Base-by-base conservation (phyloP, 2,113 vertebrate genomes). In the Geococcyx californianus region DNA sequence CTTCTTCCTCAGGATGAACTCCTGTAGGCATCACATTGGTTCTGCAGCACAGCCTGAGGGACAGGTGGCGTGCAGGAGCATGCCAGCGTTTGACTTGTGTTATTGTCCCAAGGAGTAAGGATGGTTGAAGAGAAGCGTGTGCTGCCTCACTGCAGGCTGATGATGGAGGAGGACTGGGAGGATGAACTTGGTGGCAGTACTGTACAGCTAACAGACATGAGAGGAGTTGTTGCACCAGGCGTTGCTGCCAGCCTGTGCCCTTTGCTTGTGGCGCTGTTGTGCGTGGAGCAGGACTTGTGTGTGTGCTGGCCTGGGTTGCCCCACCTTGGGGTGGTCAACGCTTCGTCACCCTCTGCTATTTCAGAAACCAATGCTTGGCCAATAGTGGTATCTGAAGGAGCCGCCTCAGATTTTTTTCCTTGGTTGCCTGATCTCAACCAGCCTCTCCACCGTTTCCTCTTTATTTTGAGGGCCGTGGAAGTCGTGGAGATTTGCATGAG, bases 211-310 rank as follows among this genome's bases (percentile, higher is more conserved):
- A 16, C 54, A 24, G 73, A 38, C 40, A 47, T 49, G 6, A 66
- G n/a, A 9, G 31, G 54, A 10, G 58, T 24, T 11, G 29, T 5
- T 6, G 31, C 13, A 2, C 25, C 1, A 17, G 78, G 8, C 0
- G 0, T 2, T 45, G 36, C 76, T 60, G 54, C 54, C 62, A 19
- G 68, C 49, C 36, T 1, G 5, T 17, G 59, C 59, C 42, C 38
- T 44, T 52, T 16, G 68, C 59, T 54, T 14, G 13, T 20, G 0
- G 0, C 16, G 1, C 16, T 5, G 38, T 7, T 28, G 20, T 13
- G 18, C 0, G 1, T 2, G 16, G 60, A 10, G 67, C 0, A 0
- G 24, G 4, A 66, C 0, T 0, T 24, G 81, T 59, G 63, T 69
- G 36, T 0, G 2, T 76, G 86, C 79, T 47, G 66, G 7, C 0